These are phyloP conservation scores for Pterocles gutturalis DNA, from an alignment of 2,113 vertebrate species.

Conservation along the genomic window DNA sequence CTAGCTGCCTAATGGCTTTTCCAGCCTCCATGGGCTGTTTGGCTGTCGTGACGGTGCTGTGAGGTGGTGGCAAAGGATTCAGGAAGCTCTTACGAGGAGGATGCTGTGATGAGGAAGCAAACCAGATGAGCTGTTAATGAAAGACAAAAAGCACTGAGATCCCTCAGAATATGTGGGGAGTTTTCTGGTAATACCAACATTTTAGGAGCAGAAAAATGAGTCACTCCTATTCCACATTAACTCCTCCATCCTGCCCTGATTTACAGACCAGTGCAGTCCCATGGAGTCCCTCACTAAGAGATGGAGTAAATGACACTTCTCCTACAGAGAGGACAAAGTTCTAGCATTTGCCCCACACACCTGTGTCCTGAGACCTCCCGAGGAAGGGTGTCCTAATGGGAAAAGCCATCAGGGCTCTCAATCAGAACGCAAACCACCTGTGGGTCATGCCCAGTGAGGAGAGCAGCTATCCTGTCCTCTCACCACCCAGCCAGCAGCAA, in stretches of 20 bases:
- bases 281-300: not conserved
- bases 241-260: not conserved
- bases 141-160: conserved; percentile 34
- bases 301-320: not conserved
- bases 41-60: not conserved
- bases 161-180: conserved; percentile 32
- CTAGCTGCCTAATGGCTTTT: conserved; percentile 10
- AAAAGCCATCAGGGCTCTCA: not conserved
- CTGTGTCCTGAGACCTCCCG: not conserved
- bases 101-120: conserved; percentile 1
- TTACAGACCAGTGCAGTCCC: not conserved
- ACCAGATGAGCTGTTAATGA: conserved; percentile 34
- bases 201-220: conserved; percentile 52
- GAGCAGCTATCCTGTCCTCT: not conserved
- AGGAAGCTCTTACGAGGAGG: conserved; percentile 44
- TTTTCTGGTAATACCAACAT: conserved; percentile 50
- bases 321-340: not conserved
- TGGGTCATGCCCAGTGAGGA: not conserved
- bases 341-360: not conserved
- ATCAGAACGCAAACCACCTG: not conserved
- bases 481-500: not conserved
- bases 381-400: not conserved
- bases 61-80: conserved; percentile 27
- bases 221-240: conserved; percentile 7
- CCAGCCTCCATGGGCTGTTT: not conserved